Percentiles rank a stretch among this genome's conserved stretches.
phyloP scores from a whole-genome alignment of 2,888 invertebrate genomes.

The Cerastis leucographa region DNA sequence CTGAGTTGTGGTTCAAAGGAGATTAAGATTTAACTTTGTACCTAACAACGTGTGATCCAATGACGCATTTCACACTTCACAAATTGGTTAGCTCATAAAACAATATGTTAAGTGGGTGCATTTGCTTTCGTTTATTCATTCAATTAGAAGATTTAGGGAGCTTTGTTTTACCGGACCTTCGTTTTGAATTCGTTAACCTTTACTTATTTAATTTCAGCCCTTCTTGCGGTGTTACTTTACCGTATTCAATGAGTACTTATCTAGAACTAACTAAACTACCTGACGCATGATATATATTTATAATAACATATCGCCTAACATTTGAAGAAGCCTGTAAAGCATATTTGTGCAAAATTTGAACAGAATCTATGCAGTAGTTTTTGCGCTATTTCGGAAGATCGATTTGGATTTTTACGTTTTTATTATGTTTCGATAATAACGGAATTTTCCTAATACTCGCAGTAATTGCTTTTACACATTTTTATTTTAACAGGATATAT shows the following conservation, averaged over 20 bases:
- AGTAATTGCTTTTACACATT: slow-evolving; percentile 9
- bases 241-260: background rate
- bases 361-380: no score
- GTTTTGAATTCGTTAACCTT: background rate
- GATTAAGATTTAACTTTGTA: slow-evolving; percentile 1
- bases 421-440: background rate
- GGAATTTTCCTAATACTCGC: background rate
- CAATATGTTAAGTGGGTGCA: slow-evolving; percentile 2
- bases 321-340: no score
- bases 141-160: background rate
- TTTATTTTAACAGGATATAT: background rate
- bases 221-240: background rate
- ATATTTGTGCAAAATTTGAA: no score
- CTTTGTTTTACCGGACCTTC: slow-evolving; percentile 7
- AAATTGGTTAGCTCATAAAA: slow-evolving; percentile 27
- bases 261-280: background rate
- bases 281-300: background rate
- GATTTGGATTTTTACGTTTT: no score
- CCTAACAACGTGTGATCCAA: background rate
- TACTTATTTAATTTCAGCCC: slow-evolving; percentile 1
- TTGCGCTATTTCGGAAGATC: no score
- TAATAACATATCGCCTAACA: no score
- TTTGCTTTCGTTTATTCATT: slow-evolving; percentile 6
- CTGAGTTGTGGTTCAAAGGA: background rate
- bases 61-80: slow-evolving; percentile 31